Evolutionary conservation across 2,797 vertebrate species (phyloP), one percentile per base, ranked within the genome.

Genomic region (Pipistrellus pygmaeus): DNA sequence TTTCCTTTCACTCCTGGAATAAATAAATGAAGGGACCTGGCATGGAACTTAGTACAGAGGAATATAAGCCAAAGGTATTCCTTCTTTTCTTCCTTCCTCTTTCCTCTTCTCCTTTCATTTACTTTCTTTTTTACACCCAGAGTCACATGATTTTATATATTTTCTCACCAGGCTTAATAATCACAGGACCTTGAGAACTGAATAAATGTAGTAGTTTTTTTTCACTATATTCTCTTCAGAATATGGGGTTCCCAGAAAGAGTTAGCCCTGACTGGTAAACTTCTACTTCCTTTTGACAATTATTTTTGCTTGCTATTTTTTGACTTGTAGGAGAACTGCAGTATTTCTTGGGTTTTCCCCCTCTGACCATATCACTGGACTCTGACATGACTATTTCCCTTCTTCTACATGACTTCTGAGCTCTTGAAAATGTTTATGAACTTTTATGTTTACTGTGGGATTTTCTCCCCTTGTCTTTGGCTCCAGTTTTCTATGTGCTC

Each of bases 291-390:
- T 82, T 95, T 85, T 92, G 81, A 57, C 27, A 51, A 25, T 85
- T 88, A 62, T 51, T 60, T 66, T 71, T 66, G 66, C 66, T 69
- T 38, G 32, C 23, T 41, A 62, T 38, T 46, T 51, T 66, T 73
- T 32, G 48, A 48, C 68, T 77, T 76, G 8, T 80, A 96, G 77
- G 71, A 90, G 85, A 94, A 90, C 69, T 82, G 17, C 0, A 66
- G 57, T 38, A 62, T 10, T 64, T 88, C 73, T 85, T 75, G 96
- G 96, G 86, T 85, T 97, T 96, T 44, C 93, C 89, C 89, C 91
- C 64, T 93, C 20, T n/a, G 25, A 66, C 41, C 46, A 3, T 76
- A 20, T 88, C 0, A 1, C 69, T 83, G 53, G 73, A 46, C 89
- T 23, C 77, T 93, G 69, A 80, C 0, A 0, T 14, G 35, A 78